Conservation (phyloP, 2,888 invertebrate species). For the Acronicta psi region DNA sequence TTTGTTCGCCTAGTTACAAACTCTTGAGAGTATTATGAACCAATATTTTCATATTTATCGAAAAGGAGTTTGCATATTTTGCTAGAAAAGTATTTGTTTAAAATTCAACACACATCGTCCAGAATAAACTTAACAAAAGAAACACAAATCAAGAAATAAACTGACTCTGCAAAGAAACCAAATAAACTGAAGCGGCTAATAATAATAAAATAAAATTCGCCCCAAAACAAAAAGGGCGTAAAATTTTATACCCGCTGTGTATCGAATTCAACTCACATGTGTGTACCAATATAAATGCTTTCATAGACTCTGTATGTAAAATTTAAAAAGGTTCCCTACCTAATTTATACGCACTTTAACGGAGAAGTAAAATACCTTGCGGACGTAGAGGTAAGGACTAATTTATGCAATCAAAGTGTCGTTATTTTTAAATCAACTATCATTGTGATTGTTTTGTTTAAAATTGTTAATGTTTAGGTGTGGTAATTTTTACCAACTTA, state of each 20-base stretch:
- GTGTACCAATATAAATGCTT: conserved; percentile 16
- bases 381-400: conserved; percentile 8
- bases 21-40: no score
- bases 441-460: neutral
- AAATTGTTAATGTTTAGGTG: no score
- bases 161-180: conserved; percentile 22
- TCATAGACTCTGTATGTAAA: conserved; percentile 3
- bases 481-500: no score
- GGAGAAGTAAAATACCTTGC: conserved; percentile 11
- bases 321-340: conserved; percentile 36
- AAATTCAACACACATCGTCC: conserved; percentile 16
- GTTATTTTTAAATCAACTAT: conserved; percentile 32
- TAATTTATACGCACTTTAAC: conserved; percentile 19
- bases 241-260: conserved; percentile 61
- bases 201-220: conserved; percentile 64
- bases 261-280: conserved; percentile 26
- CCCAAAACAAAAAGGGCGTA: conserved; percentile 55
- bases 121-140: conserved; percentile 21
- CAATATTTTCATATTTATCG: no score
- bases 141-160: conserved; percentile 33
- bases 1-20: no score
- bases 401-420: conserved; percentile 31
- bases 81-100: neutral
- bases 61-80: neutral
- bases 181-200: conserved; percentile 53